Base-by-base conservation (phyloP, 2,113 vertebrate genomes). In the Centropus unirufus region DNA sequence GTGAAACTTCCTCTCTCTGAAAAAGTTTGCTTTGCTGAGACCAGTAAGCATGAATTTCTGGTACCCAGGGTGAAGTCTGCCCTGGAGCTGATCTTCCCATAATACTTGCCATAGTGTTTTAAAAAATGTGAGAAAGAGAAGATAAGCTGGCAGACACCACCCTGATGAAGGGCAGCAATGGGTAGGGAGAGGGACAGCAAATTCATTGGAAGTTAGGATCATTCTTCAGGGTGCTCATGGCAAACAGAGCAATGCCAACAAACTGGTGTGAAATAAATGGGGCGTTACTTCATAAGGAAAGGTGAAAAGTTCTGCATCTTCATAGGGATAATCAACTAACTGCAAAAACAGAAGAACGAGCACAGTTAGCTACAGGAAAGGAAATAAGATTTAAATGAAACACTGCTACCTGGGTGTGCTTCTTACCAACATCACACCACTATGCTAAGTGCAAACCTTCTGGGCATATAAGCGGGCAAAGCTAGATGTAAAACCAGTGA, bases 31-130 rank as follows among this genome's bases (percentile, higher is more conserved):
- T 72, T 58, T 64, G 20, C 52, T 24, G 14, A 78, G 52, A 55
- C 13, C 8, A 51, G 63, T 34, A 51, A 51, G 14, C 69, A 34
- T 2, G 17, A 63, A 75, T 24, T 6, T 4, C 5, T 0, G 0
- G 8, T 47, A 54, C 5, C 6, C 0, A 2, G 34, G 15, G 40
- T 5, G 7, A 57, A 14, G 8, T 47, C 76, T 85, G 29, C 34
- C 39, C 36, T 61, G 49, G 6, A 76, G n/a, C 13, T 52, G 22
- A 29, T 68, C 29, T 47, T 51, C 59, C 32, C 46, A 36, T 32
- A 85, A 2, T 72, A 36, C 57, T 85, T 85, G 8, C 44, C 5
- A 19, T 57, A 11, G 17, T 16, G 3, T 51, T 92, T n/a, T 52
- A 44, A 79, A 73, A 76, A 22, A 21, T 12, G 26, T 46, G 66